These are phyloP conservation scores for Drosophila parthenogenetica DNA, from an alignment of 2,888 invertebrate genomes.

Conservation along the genomic window DNA sequence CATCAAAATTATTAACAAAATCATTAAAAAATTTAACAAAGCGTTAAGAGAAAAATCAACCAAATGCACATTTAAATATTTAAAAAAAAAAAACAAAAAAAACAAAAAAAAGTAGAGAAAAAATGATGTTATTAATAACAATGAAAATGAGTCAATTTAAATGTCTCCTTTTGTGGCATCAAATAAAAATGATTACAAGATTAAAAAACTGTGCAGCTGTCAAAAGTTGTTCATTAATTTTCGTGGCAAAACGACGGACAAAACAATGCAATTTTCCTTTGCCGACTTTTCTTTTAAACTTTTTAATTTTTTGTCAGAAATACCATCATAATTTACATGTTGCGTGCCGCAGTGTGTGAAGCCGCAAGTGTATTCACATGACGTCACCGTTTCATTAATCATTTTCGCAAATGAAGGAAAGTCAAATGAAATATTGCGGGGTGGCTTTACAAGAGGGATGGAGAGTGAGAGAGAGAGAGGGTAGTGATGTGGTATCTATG, in stretches of 20 bases:
- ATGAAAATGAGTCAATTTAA: slow-evolving; percentile 21
- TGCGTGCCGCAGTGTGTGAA: slow-evolving; percentile 29
- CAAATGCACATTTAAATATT: slow-evolving; percentile 26
- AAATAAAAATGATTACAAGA: slow-evolving; percentile 10
- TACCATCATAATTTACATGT: slow-evolving; percentile 50
- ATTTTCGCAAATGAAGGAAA: slow-evolving; percentile 35
- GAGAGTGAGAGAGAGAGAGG: slow-evolving; percentile 1
- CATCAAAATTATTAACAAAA: slow-evolving; percentile 62
- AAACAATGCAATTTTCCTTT: slow-evolving; percentile 26
- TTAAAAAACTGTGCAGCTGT: slow-evolving; percentile 26
- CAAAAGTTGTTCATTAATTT: slow-evolving; percentile 44
- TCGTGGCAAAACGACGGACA: slow-evolving; percentile 19
- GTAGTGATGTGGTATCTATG: slow-evolving; percentile 30
- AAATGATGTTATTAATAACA: slow-evolving; percentile 46
- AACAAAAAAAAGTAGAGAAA: slow-evolving; percentile 2
- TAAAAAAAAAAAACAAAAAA: neutral
- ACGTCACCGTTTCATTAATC: slow-evolving; percentile 63
- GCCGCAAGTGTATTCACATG: slow-evolving; percentile 52
- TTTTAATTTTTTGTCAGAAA: slow-evolving; percentile 22
- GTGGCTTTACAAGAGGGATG: neutral
- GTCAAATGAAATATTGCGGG: slow-evolving; percentile 13
- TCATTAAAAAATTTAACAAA: slow-evolving; percentile 61
- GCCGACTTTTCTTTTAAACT: neutral
- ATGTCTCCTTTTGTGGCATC: slow-evolving; percentile 19
- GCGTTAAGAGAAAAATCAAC: slow-evolving; percentile 20